A percentile compares a stretch with the other conserved stretches of the same genome.
phyloP scores from a whole-genome alignment of 2,797 vertebrate genomes.

The Naso thynnoides region DNA sequence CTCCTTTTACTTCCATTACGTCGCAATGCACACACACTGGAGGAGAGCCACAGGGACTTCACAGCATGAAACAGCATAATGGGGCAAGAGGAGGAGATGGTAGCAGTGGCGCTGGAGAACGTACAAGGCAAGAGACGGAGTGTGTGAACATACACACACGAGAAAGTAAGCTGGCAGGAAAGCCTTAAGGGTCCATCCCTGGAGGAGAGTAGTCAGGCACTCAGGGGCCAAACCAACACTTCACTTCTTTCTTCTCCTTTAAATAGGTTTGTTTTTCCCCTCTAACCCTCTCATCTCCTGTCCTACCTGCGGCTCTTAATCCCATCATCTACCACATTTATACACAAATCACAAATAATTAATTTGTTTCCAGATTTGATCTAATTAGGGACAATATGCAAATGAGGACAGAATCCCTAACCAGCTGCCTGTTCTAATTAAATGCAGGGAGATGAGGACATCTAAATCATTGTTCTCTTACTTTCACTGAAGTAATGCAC shows the following conservation, averaged over 20 bases:
- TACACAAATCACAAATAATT: conserved; percentile 53
- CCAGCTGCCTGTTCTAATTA: conserved; percentile 27
- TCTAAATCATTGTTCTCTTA: background rate
- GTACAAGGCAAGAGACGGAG: background rate
- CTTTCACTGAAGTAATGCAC: background rate
- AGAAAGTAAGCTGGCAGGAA: conserved; percentile 27
- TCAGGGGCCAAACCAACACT: conserved; percentile 28
- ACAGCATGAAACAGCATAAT: conserved; percentile 13
- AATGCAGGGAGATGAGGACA: conserved; percentile 36
- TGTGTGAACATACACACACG: background rate
- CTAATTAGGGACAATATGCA: conserved; percentile 50
- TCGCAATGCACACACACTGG: conserved; percentile 8
- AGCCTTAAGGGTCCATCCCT: conserved; percentile 36
- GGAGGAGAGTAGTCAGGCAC: conserved; percentile 18
- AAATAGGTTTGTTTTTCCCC: conserved; percentile 22
- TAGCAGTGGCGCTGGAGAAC: conserved; percentile 12
- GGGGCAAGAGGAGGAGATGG: conserved; percentile 8
- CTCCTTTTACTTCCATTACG: conserved; percentile 23
- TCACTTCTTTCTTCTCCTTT: conserved; percentile 20
- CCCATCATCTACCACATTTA: conserved; percentile 35
- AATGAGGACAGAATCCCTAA: conserved; percentile 33
- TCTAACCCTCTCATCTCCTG: conserved; percentile 26
- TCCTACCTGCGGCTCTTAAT: conserved; percentile 40
- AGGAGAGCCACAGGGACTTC: conserved; percentile 23
- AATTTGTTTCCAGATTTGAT: conserved; percentile 41